Conservation (phyloP, 2,113 vertebrate species). For the Ammodytes marinus region DNA sequence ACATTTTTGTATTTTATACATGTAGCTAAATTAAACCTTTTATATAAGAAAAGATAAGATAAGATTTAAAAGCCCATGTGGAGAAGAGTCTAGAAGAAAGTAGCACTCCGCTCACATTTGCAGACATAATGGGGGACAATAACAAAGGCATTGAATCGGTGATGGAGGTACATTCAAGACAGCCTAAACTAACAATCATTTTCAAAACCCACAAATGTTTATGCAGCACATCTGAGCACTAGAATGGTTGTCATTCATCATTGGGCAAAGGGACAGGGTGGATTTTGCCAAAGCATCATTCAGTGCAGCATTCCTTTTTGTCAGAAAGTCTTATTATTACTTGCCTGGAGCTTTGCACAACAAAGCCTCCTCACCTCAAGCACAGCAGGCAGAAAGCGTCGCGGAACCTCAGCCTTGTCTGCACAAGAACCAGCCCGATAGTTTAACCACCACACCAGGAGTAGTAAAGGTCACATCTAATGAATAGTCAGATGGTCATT, state of each 20-base stretch:
- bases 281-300: constrained; percentile 68
- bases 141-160: constrained; percentile 5
- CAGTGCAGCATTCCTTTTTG: constrained; percentile 84
- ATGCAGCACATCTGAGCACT: background rate
- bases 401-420: constrained; percentile 62
- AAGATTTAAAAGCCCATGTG: too few relatives aligned
- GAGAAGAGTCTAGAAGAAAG: background rate
- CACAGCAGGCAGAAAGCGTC: constrained; percentile 60
- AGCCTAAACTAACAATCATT: background rate
- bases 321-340: constrained; percentile 82
- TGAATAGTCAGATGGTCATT: constrained; percentile 54
- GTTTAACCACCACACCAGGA: constrained; percentile 48
- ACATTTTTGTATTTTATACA: background rate
- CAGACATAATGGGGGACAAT: background rate
- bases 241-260: constrained; percentile 36
- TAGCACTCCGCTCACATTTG: background rate
- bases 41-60: too few relatives aligned
- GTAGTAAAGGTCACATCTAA: constrained; percentile 56
- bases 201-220: constrained; percentile 8
- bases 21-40: background rate
- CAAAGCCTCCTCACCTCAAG: constrained; percentile 70
- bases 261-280: constrained; percentile 25
- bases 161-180: background rate
- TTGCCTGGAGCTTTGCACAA: constrained; percentile 78
- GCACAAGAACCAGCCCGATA: constrained; percentile 61